phyloP scores from a whole-genome alignment of 2,797 vertebrate genomes.

The Strix occidentalis region DNA sequence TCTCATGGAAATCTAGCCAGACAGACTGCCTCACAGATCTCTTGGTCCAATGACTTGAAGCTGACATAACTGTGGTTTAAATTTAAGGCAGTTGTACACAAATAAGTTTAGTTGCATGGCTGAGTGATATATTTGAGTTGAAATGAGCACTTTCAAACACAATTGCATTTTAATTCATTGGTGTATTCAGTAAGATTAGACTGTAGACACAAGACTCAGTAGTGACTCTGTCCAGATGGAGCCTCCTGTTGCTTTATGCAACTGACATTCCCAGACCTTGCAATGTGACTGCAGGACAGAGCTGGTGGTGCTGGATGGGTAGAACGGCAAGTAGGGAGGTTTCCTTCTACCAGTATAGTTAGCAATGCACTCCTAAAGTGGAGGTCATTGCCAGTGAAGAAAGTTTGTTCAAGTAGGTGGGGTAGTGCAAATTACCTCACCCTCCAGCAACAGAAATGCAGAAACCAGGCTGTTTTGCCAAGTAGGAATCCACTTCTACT shows the following conservation, averaged over 20 bases:
- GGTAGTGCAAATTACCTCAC: neutral
- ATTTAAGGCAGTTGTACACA: neutral
- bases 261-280: neutral
- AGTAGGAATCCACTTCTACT: neutral
- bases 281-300: neutral
- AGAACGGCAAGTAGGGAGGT: neutral
- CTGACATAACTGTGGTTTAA: constrained; percentile 4
- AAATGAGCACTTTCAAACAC: neutral
- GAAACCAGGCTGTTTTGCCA: neutral
- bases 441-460: neutral
- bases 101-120: neutral
- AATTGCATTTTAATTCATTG: neutral
- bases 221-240: neutral
- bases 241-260: neutral
- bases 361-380: neutral
- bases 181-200: neutral
- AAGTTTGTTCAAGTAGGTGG: neutral
- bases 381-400: neutral
- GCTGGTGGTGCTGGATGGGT: neutral
- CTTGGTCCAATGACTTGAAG: constrained; percentile 35
- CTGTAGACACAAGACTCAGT: neutral
- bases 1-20: constrained; percentile 32
- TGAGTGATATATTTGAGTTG: neutral
- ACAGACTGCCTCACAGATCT: neutral
- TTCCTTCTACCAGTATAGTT: neutral